phyloP scores from a whole-genome alignment of 2,113 vertebrate genomes.

The Pygoscelis adeliae region DNA sequence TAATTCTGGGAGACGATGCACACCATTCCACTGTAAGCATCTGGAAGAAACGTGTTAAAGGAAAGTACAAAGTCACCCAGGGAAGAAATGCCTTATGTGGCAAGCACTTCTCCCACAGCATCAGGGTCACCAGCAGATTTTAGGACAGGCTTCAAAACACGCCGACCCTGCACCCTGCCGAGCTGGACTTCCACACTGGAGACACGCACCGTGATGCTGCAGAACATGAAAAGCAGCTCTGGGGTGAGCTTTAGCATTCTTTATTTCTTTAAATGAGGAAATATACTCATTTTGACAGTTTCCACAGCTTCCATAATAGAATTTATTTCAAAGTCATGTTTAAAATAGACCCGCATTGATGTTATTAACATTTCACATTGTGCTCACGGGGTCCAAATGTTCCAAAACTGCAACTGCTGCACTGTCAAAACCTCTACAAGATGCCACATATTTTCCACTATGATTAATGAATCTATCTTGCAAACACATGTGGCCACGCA shows the following conservation, averaged over 20 bases:
- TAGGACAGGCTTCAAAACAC: neutral
- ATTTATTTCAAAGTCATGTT: neutral
- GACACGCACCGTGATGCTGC: fast-evolving
- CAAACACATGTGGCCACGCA: neutral
- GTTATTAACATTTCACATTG: neutral
- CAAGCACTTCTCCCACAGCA: neutral
- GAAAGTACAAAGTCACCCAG: neutral
- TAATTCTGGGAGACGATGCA: neutral
- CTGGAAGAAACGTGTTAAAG: neutral
- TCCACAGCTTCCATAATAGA: neutral
- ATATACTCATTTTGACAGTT: neutral
- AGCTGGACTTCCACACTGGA: neutral
- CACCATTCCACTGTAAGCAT: fast-evolving
- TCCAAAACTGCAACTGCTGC: neutral
- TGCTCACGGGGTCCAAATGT: neutral
- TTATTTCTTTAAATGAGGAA: neutral
- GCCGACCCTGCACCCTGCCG: fast-evolving
- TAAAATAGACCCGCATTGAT: neutral
- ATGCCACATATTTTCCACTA: neutral
- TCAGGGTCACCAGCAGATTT: neutral
- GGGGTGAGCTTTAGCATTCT: neutral
- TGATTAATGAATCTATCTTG: neutral
- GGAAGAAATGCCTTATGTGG: neutral
- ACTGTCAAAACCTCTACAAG: neutral
- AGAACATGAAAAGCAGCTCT: neutral